Base-by-base conservation (phyloP, 2,888 invertebrate species). In the Monoplex corrugatus region DNA sequence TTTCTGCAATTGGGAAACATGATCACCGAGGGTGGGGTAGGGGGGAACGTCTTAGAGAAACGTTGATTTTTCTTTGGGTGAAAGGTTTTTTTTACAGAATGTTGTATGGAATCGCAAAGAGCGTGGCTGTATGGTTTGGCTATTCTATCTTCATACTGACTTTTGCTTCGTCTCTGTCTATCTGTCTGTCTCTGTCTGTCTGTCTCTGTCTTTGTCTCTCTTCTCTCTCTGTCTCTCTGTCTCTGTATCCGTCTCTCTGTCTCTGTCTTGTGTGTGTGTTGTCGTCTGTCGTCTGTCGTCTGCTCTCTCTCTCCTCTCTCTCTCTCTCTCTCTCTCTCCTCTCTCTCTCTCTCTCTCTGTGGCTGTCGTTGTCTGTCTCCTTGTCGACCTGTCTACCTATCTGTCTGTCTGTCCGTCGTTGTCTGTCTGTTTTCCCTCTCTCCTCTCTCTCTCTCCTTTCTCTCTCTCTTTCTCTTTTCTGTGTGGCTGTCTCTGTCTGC, bases 301-400 rank as follows among this genome's bases (percentile, higher is more conserved):
- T n/a, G 23, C 68, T 68, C 68, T 68, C 68, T 68, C 68, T 68
- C 68, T 68, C 68, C 68, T 68, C 68, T 68, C 5, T 68, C 19
- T 50, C 57, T 57, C 10, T 57, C 10, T 57, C 28, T 28, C 57
- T 1, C 2, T 10, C 57, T 57, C 57, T 10, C 57, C 57, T 57
- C 72, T n/a, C 2, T n/a, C 2, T n/a, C 72, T n/a, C 72, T 16
- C 72, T n/a, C 72, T n/a, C 50, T 50, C 50, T 50, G 10, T 50
- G 10, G 8, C 50, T 50, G 10, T 50, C 50, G 8, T 19, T 50
- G 10, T 50, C 50, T 50, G 10, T 50, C 50, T 50, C 50, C 19
- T 19, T 50, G 10, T 50, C 50, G n/a, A n/a, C n/a, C n/a, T n/a
- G n/a, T n/a, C n/a, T n/a, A 5, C n/a, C 57, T 28, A 10, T 2